phyloP scores from a whole-genome alignment of 2,888 invertebrate genomes.

The Deilephila porcellus region DNA sequence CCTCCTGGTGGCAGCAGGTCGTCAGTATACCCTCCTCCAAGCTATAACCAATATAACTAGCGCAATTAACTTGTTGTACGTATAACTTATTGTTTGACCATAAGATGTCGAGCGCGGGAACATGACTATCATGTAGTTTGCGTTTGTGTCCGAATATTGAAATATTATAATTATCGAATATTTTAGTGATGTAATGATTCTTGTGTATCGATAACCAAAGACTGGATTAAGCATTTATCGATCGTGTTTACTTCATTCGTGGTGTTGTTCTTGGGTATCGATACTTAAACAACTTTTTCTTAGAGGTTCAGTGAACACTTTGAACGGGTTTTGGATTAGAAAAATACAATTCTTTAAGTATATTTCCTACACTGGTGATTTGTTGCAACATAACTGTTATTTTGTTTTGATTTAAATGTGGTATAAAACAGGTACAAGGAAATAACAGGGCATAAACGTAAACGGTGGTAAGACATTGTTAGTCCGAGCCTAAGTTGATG shows the following conservation, averaged over 20 bases:
- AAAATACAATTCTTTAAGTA: too few species aligned
- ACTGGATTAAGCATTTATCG: too few species aligned
- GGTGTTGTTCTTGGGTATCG: too few species aligned
- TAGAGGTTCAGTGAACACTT: too few species aligned
- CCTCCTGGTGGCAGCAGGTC: constrained; percentile 88
- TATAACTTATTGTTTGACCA: constrained; percentile 3
- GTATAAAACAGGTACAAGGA: background rate
- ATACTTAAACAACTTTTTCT: too few species aligned
- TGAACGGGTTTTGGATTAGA: too few species aligned
- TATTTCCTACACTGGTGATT: too few species aligned
- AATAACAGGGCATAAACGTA: background rate
- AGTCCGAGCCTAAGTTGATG: background rate
- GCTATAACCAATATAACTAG: constrained; percentile 52
- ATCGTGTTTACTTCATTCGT: too few species aligned
- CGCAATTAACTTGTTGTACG: background rate
- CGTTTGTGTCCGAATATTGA: background rate
- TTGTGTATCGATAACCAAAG: too few species aligned
- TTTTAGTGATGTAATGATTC: too few species aligned
- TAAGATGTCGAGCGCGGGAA: background rate
- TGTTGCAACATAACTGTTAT: too few species aligned
- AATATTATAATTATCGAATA: background rate
- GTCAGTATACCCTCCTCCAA: constrained; percentile 61
- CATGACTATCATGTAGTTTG: background rate
- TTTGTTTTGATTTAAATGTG: background rate
- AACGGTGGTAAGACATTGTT: background rate